A percentile compares a stretch with the other conserved stretches of the same genome.
These are phyloP conservation scores for Littorina saxatilis DNA, from an alignment of 1,140 invertebrate species.

Conservation along the genomic window DNA sequence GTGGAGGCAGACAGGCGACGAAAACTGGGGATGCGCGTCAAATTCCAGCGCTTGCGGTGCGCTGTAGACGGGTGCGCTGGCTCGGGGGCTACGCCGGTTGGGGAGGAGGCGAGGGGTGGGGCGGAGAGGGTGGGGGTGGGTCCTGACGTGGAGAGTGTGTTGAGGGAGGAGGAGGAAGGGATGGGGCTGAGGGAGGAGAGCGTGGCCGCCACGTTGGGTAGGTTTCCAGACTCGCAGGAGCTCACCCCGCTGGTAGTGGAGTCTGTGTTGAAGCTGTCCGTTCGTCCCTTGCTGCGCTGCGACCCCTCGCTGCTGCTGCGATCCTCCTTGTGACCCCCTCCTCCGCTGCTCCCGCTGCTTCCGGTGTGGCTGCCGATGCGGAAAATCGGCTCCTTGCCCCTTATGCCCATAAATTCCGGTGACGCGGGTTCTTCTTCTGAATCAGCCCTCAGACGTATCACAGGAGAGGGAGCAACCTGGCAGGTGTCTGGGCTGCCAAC, in stretches of 20 bases:
- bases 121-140: neutral
- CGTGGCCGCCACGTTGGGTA: constrained; percentile 52
- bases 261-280: constrained; percentile 81
- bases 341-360: constrained; percentile 32
- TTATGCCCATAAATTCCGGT: constrained; percentile 40
- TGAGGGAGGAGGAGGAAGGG: constrained; percentile 38
- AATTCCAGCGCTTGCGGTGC: constrained; percentile 64
- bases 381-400: constrained; percentile 38
- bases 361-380: constrained; percentile 12
- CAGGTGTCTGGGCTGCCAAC: constrained; percentile 22
- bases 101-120: neutral
- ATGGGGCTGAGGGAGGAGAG: constrained; percentile 63
- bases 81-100: constrained; percentile 48
- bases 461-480: constrained; percentile 40
- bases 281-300: constrained; percentile 71
- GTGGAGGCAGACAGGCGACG: constrained; percentile 48
- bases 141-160: constrained; percentile 5
- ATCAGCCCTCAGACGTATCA: constrained; percentile 36
- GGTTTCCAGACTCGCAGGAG: constrained; percentile 84
- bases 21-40: constrained; percentile 69
- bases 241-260: constrained; percentile 85
- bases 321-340: constrained; percentile 33
- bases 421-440: constrained; percentile 40
- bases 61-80: constrained; percentile 67
- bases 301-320: constrained; percentile 70